Evolutionary conservation across 1,140 invertebrate species (phyloP).

Genomic region (Melanaphis sacchari): DNA sequence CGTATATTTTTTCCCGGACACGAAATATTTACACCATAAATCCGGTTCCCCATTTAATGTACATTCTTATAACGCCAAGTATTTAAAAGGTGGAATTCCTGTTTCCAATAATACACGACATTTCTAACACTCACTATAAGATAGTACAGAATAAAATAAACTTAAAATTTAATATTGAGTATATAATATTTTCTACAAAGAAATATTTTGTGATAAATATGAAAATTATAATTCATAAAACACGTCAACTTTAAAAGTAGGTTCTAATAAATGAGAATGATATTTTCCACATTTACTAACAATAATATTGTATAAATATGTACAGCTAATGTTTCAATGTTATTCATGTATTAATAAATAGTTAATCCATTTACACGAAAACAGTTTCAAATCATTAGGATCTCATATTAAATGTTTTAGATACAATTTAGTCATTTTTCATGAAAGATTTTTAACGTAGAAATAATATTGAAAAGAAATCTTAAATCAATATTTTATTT

Average conservation of each 20-base stretch:
- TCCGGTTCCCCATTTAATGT: slow-evolving; percentile 6
- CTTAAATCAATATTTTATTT: background rate
- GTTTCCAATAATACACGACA: background rate
- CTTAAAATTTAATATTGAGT: background rate
- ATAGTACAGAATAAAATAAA: background rate
- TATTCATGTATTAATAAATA: background rate
- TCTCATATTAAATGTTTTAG: background rate
- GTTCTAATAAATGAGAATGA: background rate
- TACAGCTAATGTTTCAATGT: background rate
- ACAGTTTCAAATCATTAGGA: background rate
- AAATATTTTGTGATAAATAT: background rate
- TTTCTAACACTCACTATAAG: background rate
- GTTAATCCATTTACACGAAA: background rate
- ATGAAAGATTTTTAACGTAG: background rate
- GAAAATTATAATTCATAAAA: background rate
- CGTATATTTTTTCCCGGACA: background rate
- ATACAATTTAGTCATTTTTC: background rate
- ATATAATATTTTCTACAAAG: background rate
- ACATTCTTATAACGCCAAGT: slow-evolving; percentile 31
- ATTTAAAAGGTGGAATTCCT: slow-evolving; percentile 44
- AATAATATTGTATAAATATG: background rate
- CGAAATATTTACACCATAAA: slow-evolving; percentile 19
- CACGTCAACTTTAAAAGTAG: background rate
- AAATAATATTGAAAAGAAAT: background rate
- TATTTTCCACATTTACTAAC: background rate